Evolutionary conservation across 2,797 vertebrate species (phyloP), one percentile per base, ranked within the genome.

Genomic region (Huso huso): DNA sequence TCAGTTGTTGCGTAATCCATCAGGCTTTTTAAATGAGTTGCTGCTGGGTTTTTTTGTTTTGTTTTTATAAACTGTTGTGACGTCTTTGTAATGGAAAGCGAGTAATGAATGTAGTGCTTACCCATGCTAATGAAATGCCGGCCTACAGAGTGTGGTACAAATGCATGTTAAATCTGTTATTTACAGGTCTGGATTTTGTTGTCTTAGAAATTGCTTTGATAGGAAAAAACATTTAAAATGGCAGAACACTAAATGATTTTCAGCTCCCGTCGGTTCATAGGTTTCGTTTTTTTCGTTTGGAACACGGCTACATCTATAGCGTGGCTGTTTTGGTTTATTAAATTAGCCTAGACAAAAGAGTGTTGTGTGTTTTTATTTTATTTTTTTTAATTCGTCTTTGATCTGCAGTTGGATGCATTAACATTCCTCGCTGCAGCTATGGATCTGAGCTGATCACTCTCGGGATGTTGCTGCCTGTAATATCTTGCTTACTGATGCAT

Each of bases 51-150:
- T 48, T 58, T 61, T 8, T 53, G 37, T 12, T 57, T 10, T 48
- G n/a, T 59, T 59, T 66, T 49, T n/a, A n/a, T n/a, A 52, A 66
- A 60, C 37, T 78, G 76, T 77, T 77, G 70, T 70, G 79, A 73
- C 70, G 73, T 78, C 81, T 81, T 75, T 77, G 62, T 84, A 85
- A 82, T 79, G 78, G 74, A 75, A 49, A 50, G 69, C 81, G 80
- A 83, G 82, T 83, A 85, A 87, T 85, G 86, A 88, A 89, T 89
- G 23, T 37, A 37, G 23, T 85, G 84, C 85, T 75, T 81, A 72
- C 76, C 84, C 74, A 88, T 90, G 86, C 83, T 86, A 89, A 88
- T 86, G 77, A 83, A 37, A 37, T 37, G 23, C 2, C 23, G 23
- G 23, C 23, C 23, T 37, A 37, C 23, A 4, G 23, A 37, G 23